Conservation (phyloP, 2,888 invertebrate genomes). For the Ichneumoninae sp. region DNA sequence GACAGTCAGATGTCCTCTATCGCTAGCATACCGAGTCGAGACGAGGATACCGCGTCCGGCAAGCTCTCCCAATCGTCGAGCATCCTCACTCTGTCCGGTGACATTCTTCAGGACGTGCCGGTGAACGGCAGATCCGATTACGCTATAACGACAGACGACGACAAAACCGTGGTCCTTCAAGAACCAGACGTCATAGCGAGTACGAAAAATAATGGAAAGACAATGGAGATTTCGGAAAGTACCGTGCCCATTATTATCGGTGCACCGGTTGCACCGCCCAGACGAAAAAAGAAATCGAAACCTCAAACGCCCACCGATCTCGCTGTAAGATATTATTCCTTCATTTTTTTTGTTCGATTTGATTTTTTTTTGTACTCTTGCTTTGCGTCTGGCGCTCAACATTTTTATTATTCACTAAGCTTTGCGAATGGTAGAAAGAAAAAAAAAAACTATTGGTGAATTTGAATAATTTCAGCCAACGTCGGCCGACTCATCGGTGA, state of each 20-base stretch:
- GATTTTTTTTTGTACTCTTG: slow-evolving; percentile 1
- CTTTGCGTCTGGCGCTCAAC: background rate
- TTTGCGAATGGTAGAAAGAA: background rate
- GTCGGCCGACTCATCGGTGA: slow-evolving; percentile 80
- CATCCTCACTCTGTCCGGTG: slow-evolving; percentile 80
- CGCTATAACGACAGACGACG: slow-evolving; percentile 75
- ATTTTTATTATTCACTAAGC: background rate
- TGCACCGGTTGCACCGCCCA: slow-evolving; percentile 90
- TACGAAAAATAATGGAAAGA: slow-evolving; percentile 87
- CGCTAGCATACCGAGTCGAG: slow-evolving; percentile 80
- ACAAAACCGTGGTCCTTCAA: slow-evolving; percentile 85
- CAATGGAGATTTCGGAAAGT: slow-evolving; percentile 76
- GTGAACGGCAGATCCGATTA: slow-evolving; percentile 76
- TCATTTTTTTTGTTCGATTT: slow-evolving; percentile 20
- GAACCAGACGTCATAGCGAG: slow-evolving; percentile 98
- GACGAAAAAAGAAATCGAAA: slow-evolving; percentile 90
- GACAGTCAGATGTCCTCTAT: slow-evolving; percentile 80
- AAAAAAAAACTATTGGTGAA: background rate
- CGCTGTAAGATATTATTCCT: slow-evolving; percentile 78
- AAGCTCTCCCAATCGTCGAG: slow-evolving; percentile 82
- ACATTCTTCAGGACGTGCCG: slow-evolving; percentile 78
- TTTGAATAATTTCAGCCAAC: slow-evolving; percentile 82
- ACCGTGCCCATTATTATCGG: slow-evolving; percentile 75
- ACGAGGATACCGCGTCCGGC: slow-evolving; percentile 81
- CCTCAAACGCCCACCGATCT: slow-evolving; percentile 81